Evolutionary conservation across 1,140 invertebrate species (phyloP).

Genomic region (Rhopalosiphum maidis): DNA sequence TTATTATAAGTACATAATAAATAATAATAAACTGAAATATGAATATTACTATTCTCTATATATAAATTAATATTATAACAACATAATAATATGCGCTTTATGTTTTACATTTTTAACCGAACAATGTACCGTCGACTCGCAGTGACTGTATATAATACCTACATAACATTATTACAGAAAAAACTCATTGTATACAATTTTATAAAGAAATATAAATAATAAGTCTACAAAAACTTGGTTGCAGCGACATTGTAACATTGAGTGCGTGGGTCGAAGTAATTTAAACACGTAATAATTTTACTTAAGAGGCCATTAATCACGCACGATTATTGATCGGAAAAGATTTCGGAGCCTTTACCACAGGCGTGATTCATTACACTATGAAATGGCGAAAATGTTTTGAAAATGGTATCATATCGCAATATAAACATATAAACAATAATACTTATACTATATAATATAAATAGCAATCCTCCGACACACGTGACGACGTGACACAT

Average conservation of each 20-base stretch:
- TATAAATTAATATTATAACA: not conserved
- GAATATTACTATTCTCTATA: not conserved
- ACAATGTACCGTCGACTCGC: not conserved
- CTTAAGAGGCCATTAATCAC: slow-evolving; percentile 10
- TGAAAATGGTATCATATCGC: not conserved
- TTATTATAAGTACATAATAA: not conserved
- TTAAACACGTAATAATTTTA: slow-evolving; percentile 5
- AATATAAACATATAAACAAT: too few relatives aligned
- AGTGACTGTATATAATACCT: not conserved
- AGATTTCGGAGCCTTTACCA: not conserved
- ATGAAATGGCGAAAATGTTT: not conserved
- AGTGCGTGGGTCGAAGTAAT: not conserved
- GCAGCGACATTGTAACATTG: not conserved
- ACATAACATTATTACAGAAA: not conserved
- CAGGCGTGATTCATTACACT: not conserved
- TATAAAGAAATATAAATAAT: slow-evolving; percentile 23
- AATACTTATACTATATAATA: not conserved
- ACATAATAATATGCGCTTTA: not conserved
- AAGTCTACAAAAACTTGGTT: not conserved
- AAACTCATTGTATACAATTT: slow-evolving; percentile 9
- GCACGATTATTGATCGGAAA: not conserved
- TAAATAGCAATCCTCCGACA: not conserved
- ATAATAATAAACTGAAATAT: not conserved
- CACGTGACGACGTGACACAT: too few relatives aligned
- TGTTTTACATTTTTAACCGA: not conserved